phyloP scores from a whole-genome alignment of 2,797 vertebrate species.

The Liparis tanakae region DNA sequence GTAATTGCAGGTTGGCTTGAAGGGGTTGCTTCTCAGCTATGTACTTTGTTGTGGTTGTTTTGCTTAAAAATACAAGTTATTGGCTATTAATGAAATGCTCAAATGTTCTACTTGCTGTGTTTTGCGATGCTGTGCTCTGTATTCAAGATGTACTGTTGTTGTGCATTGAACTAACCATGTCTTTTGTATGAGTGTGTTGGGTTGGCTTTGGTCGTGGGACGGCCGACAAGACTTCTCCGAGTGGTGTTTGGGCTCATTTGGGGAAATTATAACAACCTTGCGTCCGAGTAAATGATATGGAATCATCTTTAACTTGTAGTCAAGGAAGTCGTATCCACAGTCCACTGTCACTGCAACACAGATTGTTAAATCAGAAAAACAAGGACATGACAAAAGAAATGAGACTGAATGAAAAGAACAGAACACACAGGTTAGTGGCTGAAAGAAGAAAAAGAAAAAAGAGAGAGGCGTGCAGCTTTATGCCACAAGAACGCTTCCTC shows the following conservation, averaged over 20 bases:
- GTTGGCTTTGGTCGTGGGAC: constrained; percentile 73
- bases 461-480: background rate
- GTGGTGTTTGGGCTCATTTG: constrained; percentile 48
- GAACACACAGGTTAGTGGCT: background rate
- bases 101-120: constrained; percentile 3
- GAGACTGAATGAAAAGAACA: background rate
- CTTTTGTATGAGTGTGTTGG: constrained; percentile 77
- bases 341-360: background rate
- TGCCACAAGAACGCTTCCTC: background rate
- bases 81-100: constrained; percentile 9
- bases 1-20: constrained; percentile 25
- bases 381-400: background rate
- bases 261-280: constrained; percentile 27
- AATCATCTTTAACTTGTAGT: constrained; percentile 24
- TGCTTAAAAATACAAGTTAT: constrained; percentile 14
- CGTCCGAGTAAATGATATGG: constrained; percentile 63
- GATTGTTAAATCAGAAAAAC: background rate
- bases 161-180: constrained; percentile 75
- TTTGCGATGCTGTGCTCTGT: constrained; percentile 34
- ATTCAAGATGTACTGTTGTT: constrained; percentile 54
- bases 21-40: constrained; percentile 23
- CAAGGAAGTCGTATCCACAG: background rate
- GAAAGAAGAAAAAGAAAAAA: background rate
- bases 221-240: constrained; percentile 43
- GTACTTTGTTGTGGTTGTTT: constrained; percentile 8